Conservation (phyloP, 2,113 vertebrate genomes). For the Oryzias woworae region DNA sequence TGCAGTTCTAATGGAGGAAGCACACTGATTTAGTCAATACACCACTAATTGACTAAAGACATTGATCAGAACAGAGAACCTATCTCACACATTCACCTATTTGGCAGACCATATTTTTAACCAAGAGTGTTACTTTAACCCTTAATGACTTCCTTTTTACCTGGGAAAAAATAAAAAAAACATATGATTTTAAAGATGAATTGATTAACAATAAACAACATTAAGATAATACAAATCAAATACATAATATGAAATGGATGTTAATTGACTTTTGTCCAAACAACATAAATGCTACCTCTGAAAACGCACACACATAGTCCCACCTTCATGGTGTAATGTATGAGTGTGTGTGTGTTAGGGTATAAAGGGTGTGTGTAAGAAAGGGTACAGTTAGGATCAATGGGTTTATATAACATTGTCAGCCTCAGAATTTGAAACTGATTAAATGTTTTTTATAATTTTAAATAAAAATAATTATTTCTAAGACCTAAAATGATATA, state of each 20-base stretch:
- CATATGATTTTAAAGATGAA: too few species aligned
- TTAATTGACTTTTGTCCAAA: too few species aligned
- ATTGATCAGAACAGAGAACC: not conserved
- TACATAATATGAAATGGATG: too few species aligned
- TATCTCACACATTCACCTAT: constrained; percentile 6
- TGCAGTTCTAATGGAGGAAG: constrained; percentile 15
- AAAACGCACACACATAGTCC: too few species aligned
- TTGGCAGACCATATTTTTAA: not conserved
- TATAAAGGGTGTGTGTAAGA: not conserved
- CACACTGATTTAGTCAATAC: constrained; percentile 63
- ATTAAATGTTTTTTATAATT: constrained; percentile 16
- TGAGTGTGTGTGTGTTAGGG: too few species aligned
- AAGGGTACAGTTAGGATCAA: constrained; percentile 19
- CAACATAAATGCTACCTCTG: too few species aligned
- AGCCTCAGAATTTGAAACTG: constrained; percentile 20
- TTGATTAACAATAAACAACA: too few species aligned
- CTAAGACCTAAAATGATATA: not conserved
- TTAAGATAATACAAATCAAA: too few species aligned
- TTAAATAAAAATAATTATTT: not conserved
- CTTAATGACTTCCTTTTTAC: too few species aligned
- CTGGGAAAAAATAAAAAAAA: too few species aligned
- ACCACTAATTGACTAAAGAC: constrained; percentile 46
- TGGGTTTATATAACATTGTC: constrained; percentile 16
- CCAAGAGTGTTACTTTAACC: not conserved
- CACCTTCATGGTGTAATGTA: too few species aligned